These are phyloP conservation scores for Callipepla squamata DNA, from an alignment of 2,113 vertebrate species.

Conservation along the genomic window DNA sequence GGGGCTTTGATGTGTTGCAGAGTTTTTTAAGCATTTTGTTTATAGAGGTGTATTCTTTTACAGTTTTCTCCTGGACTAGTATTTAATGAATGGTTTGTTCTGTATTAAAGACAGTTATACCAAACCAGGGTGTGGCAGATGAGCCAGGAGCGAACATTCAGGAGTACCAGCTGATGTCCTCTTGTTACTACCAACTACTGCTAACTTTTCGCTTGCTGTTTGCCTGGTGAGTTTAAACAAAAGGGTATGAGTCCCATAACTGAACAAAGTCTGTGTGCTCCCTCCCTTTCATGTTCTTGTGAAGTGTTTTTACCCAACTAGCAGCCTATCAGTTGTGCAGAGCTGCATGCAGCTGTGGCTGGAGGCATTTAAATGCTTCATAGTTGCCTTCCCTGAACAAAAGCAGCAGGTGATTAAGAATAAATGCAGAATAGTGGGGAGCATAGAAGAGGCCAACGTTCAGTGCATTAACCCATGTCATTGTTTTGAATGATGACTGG, in stretches of 20 bases:
- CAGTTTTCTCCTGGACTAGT: neutral
- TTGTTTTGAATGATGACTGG: neutral
- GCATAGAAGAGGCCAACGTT: neutral
- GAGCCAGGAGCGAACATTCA: constrained; percentile 75
- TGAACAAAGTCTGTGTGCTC: neutral
- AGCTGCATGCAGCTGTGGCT: neutral
- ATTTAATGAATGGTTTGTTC: neutral
- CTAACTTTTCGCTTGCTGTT: constrained; percentile 86
- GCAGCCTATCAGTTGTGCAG: neutral
- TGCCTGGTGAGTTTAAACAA: constrained; percentile 85
- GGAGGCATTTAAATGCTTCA: neutral
- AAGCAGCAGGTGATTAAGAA: neutral
- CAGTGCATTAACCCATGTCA: neutral
- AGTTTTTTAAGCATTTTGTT: neutral
- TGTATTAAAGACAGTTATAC: constrained; percentile 76
- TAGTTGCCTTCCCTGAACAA: neutral
- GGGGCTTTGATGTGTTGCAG: neutral
- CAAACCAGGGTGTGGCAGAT: constrained; percentile 80
- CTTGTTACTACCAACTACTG: constrained; percentile 87
- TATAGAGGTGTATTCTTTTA: neutral
- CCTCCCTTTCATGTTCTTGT: neutral
- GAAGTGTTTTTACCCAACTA: neutral
- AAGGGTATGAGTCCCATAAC: neutral
- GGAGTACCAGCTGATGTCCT: constrained; percentile 86
- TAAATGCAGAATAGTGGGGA: neutral